phyloP scores from a whole-genome alignment of 2,797 vertebrate species.

The Manis pentadactyla region DNA sequence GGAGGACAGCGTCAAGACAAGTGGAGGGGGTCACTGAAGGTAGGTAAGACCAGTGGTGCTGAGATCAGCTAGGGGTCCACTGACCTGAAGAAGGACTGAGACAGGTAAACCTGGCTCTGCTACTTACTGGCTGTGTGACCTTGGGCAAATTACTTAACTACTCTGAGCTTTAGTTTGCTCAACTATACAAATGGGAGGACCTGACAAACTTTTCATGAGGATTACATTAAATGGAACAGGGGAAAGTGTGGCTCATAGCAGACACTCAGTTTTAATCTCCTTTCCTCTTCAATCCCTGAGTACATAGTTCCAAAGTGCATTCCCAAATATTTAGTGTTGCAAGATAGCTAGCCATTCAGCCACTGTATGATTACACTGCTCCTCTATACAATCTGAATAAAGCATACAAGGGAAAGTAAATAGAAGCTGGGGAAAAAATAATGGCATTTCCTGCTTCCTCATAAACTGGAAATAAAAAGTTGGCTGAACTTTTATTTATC shows the following conservation, averaged over 20 bases:
- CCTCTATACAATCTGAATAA: neutral
- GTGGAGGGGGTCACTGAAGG: neutral
- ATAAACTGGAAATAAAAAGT: constrained; percentile 69
- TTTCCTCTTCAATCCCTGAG: neutral
- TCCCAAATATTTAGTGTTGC: neutral
- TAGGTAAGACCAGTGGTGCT: neutral
- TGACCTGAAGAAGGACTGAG: neutral
- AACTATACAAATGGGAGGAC: neutral
- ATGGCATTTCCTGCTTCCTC: neutral
- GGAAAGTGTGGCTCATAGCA: neutral
- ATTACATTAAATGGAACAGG: neutral
- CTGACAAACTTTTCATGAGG: neutral
- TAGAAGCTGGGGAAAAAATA: neutral
- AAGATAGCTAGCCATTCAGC: neutral
- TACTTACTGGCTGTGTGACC: neutral
- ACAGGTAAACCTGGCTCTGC: neutral
- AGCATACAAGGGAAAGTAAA: constrained; percentile 18
- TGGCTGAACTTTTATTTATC: constrained; percentile 1
- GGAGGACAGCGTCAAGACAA: neutral
- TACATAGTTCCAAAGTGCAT: neutral
- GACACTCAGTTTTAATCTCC: neutral
- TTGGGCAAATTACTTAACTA: neutral
- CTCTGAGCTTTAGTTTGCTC: constrained; percentile 4
- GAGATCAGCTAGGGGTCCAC: neutral
- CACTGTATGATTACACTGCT: neutral